These are phyloP conservation scores for Nyctereutes procyonoides DNA, from an alignment of 2,113 vertebrate species.

Conservation along the genomic window DNA sequence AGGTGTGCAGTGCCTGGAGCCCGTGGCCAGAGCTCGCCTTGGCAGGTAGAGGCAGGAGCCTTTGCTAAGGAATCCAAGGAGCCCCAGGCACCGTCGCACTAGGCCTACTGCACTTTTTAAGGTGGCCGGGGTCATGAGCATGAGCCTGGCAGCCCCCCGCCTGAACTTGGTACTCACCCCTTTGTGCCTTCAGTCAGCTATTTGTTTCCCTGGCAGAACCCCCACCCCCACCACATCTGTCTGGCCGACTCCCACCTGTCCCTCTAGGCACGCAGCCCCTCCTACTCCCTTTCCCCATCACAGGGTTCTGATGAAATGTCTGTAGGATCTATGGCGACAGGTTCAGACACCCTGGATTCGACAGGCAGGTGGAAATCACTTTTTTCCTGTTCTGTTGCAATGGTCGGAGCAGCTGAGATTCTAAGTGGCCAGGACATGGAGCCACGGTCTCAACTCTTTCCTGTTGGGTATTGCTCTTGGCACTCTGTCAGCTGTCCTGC, in stretches of 20 bases:
- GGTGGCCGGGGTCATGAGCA: background rate
- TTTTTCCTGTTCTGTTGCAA: rapidly evolving
- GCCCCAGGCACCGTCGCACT: rapidly evolving
- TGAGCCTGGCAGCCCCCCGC: too few relatives aligned
- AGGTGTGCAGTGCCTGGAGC: background rate
- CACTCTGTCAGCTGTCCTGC: background rate
- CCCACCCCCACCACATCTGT: background rate
- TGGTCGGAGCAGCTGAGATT: background rate
- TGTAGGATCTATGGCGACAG: background rate
- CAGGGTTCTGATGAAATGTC: too few relatives aligned
- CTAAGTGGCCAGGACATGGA: rapidly evolving
- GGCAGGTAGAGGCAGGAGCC: too few relatives aligned
- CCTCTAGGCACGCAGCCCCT: background rate
- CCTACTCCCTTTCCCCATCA: background rate
- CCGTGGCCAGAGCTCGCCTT: background rate
- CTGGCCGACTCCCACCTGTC: background rate
- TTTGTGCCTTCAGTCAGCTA: background rate
- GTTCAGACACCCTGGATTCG: background rate
- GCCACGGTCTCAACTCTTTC: background rate
- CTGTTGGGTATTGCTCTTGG: background rate
- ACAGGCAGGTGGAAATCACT: too few relatives aligned
- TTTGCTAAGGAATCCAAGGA: background rate
- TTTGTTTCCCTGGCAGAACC: background rate
- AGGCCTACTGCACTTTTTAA: background rate
- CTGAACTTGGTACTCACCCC: rapidly evolving